These are phyloP conservation scores for Steinernema hermaphroditum DNA, from an alignment of 2,888 invertebrate genomes.

Conservation along the genomic window DNA sequence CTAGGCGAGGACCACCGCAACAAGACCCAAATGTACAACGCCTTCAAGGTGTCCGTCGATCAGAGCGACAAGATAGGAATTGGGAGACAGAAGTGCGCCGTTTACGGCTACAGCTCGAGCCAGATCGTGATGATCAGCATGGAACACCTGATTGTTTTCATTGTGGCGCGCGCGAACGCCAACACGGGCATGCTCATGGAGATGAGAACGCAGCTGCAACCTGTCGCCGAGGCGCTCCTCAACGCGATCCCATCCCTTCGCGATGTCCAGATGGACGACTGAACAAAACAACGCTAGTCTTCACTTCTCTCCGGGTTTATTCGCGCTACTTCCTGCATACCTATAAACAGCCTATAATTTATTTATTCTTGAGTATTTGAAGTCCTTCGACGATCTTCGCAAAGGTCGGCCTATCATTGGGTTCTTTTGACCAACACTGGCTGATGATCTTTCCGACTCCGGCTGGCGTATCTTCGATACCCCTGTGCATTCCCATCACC, in stretches of 20 bases:
- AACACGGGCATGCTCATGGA: slow-evolving; percentile 41
- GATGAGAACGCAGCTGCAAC: slow-evolving; percentile 38
- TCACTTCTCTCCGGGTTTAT: neutral
- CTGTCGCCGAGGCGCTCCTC: slow-evolving; percentile 34
- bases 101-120: slow-evolving; percentile 45
- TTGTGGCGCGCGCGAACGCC: slow-evolving; percentile 42
- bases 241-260: neutral
- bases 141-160: slow-evolving; percentile 41
- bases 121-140: slow-evolving; percentile 39
- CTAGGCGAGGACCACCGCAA: slow-evolving; percentile 44
- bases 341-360: too few species aligned
- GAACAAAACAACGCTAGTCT: neutral
- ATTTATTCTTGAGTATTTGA: too few species aligned
- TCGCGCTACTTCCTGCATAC: too few species aligned
- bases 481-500: too few species aligned
- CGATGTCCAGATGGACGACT: neutral
- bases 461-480: slow-evolving; percentile 32
- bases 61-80: slow-evolving; percentile 44
- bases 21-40: slow-evolving; percentile 39
- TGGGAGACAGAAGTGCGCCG: slow-evolving; percentile 45
- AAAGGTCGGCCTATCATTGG: too few species aligned
- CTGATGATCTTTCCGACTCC: too few species aligned
- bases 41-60: slow-evolving; percentile 40
- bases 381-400: too few species aligned
- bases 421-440: too few species aligned